These are phyloP conservation scores for Aphyosemion australe DNA, from an alignment of 2,113 vertebrate species.

Conservation along the genomic window DNA sequence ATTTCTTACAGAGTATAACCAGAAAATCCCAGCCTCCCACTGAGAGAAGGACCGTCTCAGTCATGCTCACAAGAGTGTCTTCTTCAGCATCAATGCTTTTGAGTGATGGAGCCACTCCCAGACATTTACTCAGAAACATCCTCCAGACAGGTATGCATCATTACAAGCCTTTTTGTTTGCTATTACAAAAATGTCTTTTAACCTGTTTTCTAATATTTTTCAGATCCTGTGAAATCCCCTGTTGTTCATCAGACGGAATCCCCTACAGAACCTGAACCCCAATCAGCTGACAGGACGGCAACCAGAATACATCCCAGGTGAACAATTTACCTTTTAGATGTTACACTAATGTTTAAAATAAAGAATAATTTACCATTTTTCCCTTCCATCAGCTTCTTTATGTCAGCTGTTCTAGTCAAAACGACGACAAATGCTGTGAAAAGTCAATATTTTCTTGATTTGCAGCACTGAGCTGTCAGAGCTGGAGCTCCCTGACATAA, in stretches of 20 bases:
- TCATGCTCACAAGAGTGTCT: not conserved
- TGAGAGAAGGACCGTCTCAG: slow-evolving; percentile 28
- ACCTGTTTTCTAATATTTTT: slow-evolving; percentile 6
- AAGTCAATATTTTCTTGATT: slow-evolving; percentile 16
- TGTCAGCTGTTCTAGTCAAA: not conserved
- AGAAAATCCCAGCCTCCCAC: slow-evolving; percentile 34
- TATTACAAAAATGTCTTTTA: not conserved
- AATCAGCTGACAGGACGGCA: slow-evolving; percentile 28
- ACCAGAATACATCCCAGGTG: slow-evolving; percentile 57
- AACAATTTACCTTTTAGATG: not conserved
- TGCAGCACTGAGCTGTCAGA: slow-evolving; percentile 67
- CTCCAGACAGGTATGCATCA: slow-evolving; percentile 67
- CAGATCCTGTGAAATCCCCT: slow-evolving; percentile 72
- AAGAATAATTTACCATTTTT: not conserved
- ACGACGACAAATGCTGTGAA: not conserved
- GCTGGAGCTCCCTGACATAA: slow-evolving; percentile 73
- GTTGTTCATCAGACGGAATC: slow-evolving; percentile 53
- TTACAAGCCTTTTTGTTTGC: not conserved
- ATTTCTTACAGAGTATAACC: slow-evolving; percentile 58
- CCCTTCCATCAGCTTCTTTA: not conserved
- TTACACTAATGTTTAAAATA: not conserved
- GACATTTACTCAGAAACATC: slow-evolving; percentile 75
- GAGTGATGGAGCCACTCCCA: slow-evolving; percentile 70
- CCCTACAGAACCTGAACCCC: slow-evolving; percentile 14
- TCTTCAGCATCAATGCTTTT: slow-evolving; percentile 32